These are phyloP conservation scores for Sinocyclocheilus anophthalmus DNA, from an alignment of 2,113 vertebrate species.

Conservation along the genomic window DNA sequence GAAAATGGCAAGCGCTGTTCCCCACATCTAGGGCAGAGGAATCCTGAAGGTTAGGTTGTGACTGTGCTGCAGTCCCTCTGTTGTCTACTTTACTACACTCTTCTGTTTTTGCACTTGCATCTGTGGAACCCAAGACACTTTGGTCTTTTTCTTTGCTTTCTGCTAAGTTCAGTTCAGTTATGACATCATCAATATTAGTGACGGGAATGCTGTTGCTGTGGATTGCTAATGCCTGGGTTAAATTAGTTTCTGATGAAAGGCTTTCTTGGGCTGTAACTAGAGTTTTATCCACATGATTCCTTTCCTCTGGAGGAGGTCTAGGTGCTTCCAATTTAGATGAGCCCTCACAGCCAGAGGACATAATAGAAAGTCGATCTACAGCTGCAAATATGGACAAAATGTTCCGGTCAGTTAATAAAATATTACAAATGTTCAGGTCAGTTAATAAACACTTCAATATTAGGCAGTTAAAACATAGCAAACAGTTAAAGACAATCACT, in stretches of 20 bases:
- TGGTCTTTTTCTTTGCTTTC: conserved; percentile 29
- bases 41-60: conserved; percentile 55
- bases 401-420: too few species aligned
- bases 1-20: conserved; percentile 72
- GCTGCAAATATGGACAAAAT: conserved; percentile 69
- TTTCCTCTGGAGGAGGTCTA: conserved; percentile 39
- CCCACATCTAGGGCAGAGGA: conserved; percentile 74
- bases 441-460: background rate
- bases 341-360: conserved; percentile 69
- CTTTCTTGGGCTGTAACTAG: background rate
- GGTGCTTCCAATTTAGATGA: conserved; percentile 56
- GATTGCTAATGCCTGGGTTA: conserved; percentile 11
- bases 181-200: conserved; percentile 73
- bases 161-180: conserved; percentile 64
- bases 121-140: conserved; percentile 3
- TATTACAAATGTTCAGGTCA: too few species aligned
- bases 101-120: conserved; percentile 8
- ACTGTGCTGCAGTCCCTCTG: background rate
- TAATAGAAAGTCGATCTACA: conserved; percentile 75
- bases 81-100: conserved; percentile 10
- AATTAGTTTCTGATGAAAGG: conserved; percentile 32
- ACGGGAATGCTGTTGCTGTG: conserved; percentile 59
- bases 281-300: conserved; percentile 52
- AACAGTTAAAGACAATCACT: background rate
- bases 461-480: background rate